Conservation (phyloP, 2,797 vertebrate genomes). For the Coilia nasus region DNA sequence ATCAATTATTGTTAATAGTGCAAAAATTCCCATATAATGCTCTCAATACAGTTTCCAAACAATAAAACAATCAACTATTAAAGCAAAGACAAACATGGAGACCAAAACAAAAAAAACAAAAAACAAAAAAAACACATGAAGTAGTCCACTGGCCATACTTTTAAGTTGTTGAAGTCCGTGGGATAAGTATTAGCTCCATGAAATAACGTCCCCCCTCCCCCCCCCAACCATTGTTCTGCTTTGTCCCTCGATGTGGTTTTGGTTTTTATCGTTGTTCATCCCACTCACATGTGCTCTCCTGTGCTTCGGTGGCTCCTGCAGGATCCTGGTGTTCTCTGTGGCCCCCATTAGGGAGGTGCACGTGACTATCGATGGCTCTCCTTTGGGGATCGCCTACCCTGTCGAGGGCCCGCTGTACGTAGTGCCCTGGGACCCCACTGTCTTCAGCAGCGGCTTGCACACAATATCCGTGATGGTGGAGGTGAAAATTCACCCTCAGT, state of each 20-base stretch:
- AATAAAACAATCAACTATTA: no score
- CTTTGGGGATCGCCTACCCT: conserved; percentile 77
- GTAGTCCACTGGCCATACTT: no score
- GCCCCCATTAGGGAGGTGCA: conserved; percentile 79
- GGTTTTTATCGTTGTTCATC: conserved; percentile 2
- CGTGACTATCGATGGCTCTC: conserved; percentile 81
- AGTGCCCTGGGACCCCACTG: conserved; percentile 85
- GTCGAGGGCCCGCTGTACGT: conserved; percentile 87
- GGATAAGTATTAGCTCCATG: neutral
- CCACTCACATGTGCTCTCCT: neutral
- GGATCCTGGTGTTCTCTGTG: conserved; percentile 92
- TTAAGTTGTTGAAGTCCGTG: no score
- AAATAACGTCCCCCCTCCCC: neutral
- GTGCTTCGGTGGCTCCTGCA: conserved; percentile 54
- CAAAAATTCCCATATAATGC: no score
- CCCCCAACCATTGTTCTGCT: neutral
- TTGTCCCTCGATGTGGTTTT: neutral
- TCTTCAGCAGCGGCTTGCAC: conserved; percentile 85
- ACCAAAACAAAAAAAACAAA: no score
- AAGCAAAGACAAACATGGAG: no score
- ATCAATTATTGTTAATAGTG: no score
- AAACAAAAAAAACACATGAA: no score
- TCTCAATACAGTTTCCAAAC: no score
- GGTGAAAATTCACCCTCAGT: conserved; percentile 67
- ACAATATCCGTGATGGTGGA: conserved; percentile 85